Conservation (phyloP, 2,888 invertebrate species). For the Piscicola geometra region DNA sequence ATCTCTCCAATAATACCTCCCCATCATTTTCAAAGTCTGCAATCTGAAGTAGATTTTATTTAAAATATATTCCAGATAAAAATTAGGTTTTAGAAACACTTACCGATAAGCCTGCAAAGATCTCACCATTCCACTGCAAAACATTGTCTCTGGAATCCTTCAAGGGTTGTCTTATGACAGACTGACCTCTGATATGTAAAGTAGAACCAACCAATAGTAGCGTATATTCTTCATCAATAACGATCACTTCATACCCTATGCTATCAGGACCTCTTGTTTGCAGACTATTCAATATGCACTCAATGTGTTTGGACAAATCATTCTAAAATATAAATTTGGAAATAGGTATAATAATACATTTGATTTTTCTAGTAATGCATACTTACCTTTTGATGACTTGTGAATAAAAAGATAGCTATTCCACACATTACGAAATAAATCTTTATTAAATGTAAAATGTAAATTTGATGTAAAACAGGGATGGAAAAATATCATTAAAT, state of each 20-base stretch:
- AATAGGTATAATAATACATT: background rate
- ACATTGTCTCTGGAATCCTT: conserved; percentile 62
- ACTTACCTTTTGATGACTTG: background rate
- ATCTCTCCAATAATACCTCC: conserved; percentile 46
- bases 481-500: too few relatives aligned
- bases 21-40: conserved; percentile 49
- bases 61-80: background rate
- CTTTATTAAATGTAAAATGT: too few relatives aligned
- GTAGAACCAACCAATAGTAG: conserved; percentile 58
- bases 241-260: background rate
- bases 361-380: background rate
- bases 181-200: conserved; percentile 78
- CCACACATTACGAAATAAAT: too few relatives aligned
- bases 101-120: conserved; percentile 62
- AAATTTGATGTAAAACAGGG: too few relatives aligned
- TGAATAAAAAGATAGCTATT: background rate
- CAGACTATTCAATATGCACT: background rate
- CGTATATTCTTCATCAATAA: conserved; percentile 15
- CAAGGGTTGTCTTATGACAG: conserved; percentile 67
- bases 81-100: background rate
- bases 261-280: conserved; percentile 34
- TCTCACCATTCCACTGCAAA: conserved; percentile 83
- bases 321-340: background rate
- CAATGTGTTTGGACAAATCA: background rate
- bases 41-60: conserved; percentile 30